A percentile compares a stretch with the other conserved stretches of the same genome.
phyloP scores from a whole-genome alignment of 2,113 vertebrate genomes.

The Pterocles gutturalis region DNA sequence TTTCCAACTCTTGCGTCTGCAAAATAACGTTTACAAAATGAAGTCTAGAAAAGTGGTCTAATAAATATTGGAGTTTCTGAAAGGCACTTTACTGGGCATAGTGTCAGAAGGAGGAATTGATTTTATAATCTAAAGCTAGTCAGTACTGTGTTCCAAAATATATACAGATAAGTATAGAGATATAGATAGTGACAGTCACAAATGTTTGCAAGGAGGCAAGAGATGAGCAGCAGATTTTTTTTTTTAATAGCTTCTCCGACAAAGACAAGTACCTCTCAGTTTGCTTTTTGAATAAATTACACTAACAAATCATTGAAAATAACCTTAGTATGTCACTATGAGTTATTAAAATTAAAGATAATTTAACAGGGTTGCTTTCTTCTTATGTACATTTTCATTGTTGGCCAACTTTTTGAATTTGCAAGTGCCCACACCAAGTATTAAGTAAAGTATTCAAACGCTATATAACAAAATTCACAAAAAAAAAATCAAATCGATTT shows the following conservation, averaged over 20 bases:
- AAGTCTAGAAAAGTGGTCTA: neutral
- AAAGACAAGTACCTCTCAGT: neutral
- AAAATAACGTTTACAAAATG: neutral
- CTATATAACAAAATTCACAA: neutral
- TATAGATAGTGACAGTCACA: neutral
- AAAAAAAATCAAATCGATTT: neutral
- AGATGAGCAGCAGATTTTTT: neutral
- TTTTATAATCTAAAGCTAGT: constrained; percentile 10
- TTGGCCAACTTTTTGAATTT: neutral
- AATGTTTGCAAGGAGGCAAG: neutral
- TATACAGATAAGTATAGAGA: neutral
- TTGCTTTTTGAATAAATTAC: neutral
- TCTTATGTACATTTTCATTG: neutral
- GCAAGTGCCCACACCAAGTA: neutral
- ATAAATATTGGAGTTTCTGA: neutral
- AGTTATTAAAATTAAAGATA: neutral
- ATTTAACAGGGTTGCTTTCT: neutral
- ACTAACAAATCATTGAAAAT: neutral
- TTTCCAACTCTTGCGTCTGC: neutral
- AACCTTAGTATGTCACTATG: neutral
- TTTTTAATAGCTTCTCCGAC: neutral
- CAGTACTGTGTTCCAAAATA: neutral
- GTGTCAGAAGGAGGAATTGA: neutral
- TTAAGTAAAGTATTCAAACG: neutral
- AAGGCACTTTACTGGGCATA: neutral